Evolutionary conservation across 2,888 invertebrate species (phyloP), one percentile per base, ranked within the genome.

Genomic region (Cistogaster globosa): DNA sequence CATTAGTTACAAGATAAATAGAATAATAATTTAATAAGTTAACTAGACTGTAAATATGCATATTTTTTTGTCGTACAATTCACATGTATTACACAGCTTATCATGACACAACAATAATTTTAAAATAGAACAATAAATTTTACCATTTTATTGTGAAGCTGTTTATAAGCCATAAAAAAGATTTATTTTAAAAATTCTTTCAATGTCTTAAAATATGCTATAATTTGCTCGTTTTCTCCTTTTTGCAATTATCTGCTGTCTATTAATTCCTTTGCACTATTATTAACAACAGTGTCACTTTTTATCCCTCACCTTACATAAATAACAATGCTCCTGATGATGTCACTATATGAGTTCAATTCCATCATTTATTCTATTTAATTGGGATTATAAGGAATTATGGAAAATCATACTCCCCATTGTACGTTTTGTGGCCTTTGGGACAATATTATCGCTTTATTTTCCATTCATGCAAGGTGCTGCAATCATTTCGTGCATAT

Each of bases 1-100:
- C 83, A 83, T 75, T 79, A 84, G 75, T n/a, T 79, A 69, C 42
- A 1, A 20, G n/a, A 53, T 62, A 45, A 20, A 51, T 0, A 51
- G 32, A 18, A 26, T 53, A 69, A 48, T 42, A 62, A 32, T 32
- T 32, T 32, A 5, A 0, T 53, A 36, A 20, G 53, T 38, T 55
- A 69, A 68, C 20, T 42, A 18, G 20, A 42, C 53, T 14, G 42
- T 38, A 63, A 75, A 51, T 60, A 26, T 32, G 4, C 11, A 16
- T 65, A 7, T n/a, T 12, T 32, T n/a, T 26, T 42, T 26, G 7
- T n/a, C 26, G 53, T 45, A 16, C 14, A 22, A 20, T 36, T 55
- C 14, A 22, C 9, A 16, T 38, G 4, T 2, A 6, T 0, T 8
- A 48, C 14, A 48, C 12, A 16, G 45, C n/a, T 48, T 48, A n/a